A percentile compares a stretch with the other conserved stretches of the same genome.
These are phyloP conservation scores for Scomber colias DNA, from an alignment of 2,113 vertebrate genomes.

Conservation along the genomic window DNA sequence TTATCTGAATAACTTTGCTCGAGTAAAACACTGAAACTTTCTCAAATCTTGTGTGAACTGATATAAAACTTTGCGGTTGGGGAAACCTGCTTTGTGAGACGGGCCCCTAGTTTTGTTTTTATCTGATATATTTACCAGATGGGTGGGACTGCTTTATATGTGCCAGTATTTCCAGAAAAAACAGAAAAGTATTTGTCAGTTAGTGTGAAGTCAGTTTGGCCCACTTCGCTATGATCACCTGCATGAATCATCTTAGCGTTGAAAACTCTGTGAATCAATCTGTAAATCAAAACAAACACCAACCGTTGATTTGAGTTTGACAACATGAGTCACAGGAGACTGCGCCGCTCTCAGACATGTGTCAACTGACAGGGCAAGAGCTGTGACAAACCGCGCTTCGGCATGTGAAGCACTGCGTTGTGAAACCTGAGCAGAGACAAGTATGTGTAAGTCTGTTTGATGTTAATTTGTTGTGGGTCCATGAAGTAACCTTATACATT, in stretches of 20 bases:
- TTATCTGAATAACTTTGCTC: too few species aligned
- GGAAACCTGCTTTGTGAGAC: too few species aligned
- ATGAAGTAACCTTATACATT: constrained; percentile 53
- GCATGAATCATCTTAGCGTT: neutral
- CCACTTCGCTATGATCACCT: neutral
- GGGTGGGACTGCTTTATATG: neutral
- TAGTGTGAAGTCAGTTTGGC: too few species aligned
- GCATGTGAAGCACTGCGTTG: constrained; percentile 26
- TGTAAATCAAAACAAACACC: constrained; percentile 16
- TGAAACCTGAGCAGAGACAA: constrained; percentile 52
- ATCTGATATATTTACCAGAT: neutral
- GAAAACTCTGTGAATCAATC: neutral
- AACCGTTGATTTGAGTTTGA: neutral
- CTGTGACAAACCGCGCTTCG: constrained; percentile 39
- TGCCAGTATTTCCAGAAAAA: constrained; percentile 2
- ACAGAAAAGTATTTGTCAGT: neutral
- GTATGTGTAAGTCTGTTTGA: constrained; percentile 49
- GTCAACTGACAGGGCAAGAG: neutral
- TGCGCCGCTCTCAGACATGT: neutral
- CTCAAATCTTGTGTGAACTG: too few species aligned
- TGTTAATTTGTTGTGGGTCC: constrained; percentile 55
- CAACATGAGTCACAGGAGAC: neutral
- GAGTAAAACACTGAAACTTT: too few species aligned
- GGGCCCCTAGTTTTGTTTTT: neutral
- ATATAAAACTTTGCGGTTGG: too few species aligned